phyloP scores from a whole-genome alignment of 2,888 invertebrate genomes.

The Sinodicranocentrus sp. region DNA sequence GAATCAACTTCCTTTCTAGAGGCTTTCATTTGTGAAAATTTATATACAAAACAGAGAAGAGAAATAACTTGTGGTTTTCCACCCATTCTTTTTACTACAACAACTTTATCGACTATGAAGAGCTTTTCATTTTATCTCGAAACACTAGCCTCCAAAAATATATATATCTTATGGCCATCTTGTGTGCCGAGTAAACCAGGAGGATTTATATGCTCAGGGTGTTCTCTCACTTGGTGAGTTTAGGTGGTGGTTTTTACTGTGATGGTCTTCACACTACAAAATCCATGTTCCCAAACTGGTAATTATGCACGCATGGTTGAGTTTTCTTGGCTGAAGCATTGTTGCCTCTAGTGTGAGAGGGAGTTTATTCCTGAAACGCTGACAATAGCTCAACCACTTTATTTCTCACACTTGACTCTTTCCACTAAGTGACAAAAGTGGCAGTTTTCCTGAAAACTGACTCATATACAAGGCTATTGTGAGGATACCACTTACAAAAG shows the following conservation, averaged over 20 bases:
- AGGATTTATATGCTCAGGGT: not conserved
- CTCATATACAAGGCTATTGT: no score
- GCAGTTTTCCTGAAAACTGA: constrained; percentile 9
- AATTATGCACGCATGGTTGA: constrained; percentile 77
- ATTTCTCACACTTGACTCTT: constrained; percentile 76
- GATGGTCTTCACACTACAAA: constrained; percentile 21
- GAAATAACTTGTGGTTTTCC: constrained; percentile 56
- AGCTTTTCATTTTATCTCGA: constrained; percentile 71
- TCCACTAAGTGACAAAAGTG: constrained; percentile 51
- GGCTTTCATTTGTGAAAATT: constrained; percentile 65
- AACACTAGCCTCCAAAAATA: no score
- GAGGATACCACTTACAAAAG: no score
- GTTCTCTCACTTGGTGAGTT: no score
- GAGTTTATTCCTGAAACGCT: constrained; percentile 7
- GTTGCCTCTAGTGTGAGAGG: constrained; percentile 11
- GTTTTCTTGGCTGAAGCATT: constrained; percentile 54
- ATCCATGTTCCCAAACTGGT: constrained; percentile 71
- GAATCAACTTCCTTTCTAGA: constrained; percentile 18
- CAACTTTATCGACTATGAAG: constrained; percentile 63
- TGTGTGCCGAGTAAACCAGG: no score
- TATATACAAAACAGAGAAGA: constrained; percentile 32
- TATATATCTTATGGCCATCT: constrained; percentile 14
- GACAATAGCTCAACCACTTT: constrained; percentile 62
- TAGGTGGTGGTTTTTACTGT: constrained; percentile 15
- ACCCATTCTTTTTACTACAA: constrained; percentile 49